Evolutionary conservation across 92 coral and sea anemone species (phyloP), one percentile per base, ranked within the genome.

Genomic region (Blastomussa wellsi): DNA sequence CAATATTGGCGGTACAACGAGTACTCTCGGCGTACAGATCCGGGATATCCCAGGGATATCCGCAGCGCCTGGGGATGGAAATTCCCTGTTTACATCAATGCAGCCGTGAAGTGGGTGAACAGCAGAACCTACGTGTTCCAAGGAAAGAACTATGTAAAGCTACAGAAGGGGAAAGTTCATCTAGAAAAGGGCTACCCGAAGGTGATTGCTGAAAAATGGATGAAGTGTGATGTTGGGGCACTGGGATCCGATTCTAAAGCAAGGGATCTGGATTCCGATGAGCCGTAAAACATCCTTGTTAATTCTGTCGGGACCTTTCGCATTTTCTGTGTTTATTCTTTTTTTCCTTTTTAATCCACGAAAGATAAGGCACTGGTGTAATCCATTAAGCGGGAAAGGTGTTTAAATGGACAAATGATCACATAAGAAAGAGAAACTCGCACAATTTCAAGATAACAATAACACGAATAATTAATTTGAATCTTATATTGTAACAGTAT

Each of bases 1-100:
- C 65, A 82, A 35, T 95, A 95, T 86, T 95, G 98, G 98, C 84
- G 93, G 49, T 95, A 95, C 88, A 82, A 92, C 70, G 77, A 89
- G 7, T 68, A 86, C 26, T 65, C 75, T 42, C 65, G 87, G 19
- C 37, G 83, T 28, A 44, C 91, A n/a, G 95, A 95, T 57, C 67
- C 85, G 15, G 93, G 95, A 15, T 95, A 95, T 66, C 98, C 98
- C 2, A 87, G 86, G 53, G 80, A 80, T 31, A 79, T 90, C 37
- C 59, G 62, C 28, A 78, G 70, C 0, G 88, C 80, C 3, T 96
- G 99, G 99, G 77, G 66, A 48, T 33, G 11, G 11, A 79, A 62
- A 69, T 32, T 95, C 4, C 85, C 86, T 26, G 88, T 88, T 47
- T 79, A 90, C 69, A 74, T 95, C 42, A 88, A 90, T 22, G 97